phyloP scores from a whole-genome alignment of 2,888 invertebrate species.

The Morpho deidamia region DNA sequence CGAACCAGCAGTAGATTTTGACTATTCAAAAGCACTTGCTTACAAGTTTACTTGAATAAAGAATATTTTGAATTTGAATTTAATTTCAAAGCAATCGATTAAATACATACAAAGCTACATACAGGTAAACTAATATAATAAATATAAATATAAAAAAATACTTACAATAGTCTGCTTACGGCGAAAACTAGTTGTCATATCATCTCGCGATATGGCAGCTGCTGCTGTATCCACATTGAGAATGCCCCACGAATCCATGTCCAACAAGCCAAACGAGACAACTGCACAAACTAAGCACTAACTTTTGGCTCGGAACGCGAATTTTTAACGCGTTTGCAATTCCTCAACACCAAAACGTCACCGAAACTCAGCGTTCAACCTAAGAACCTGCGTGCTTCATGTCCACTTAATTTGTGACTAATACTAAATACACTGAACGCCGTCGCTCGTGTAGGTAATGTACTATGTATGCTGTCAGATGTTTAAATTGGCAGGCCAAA shows the following conservation, averaged over 20 bases:
- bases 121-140: not conserved
- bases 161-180: conserved; percentile 59
- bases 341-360: conserved; percentile 36
- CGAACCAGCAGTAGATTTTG: no score
- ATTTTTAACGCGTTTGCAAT: conserved; percentile 25
- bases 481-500: conserved; percentile 76
- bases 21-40: no score
- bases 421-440: conserved; percentile 12
- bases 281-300: conserved; percentile 24
- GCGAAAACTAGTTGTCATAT: conserved; percentile 74
- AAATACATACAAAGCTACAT: not conserved
- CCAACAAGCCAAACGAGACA: no score
- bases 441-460: conserved; percentile 16
- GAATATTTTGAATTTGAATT: no score
- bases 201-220: conserved; percentile 85
- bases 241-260: conserved; percentile 88
- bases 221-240: conserved; percentile 81
- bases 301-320: conserved; percentile 26
- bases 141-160: conserved; percentile 5
- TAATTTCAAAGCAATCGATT: not conserved
- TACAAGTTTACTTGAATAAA: no score
- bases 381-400: conserved; percentile 5
- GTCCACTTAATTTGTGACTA: conserved; percentile 20
- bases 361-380: conserved; percentile 24
- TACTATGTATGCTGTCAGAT: conserved; percentile 40